Conservation (phyloP, 2,113 vertebrate genomes). For the Dryoscopus gambensis region DNA sequence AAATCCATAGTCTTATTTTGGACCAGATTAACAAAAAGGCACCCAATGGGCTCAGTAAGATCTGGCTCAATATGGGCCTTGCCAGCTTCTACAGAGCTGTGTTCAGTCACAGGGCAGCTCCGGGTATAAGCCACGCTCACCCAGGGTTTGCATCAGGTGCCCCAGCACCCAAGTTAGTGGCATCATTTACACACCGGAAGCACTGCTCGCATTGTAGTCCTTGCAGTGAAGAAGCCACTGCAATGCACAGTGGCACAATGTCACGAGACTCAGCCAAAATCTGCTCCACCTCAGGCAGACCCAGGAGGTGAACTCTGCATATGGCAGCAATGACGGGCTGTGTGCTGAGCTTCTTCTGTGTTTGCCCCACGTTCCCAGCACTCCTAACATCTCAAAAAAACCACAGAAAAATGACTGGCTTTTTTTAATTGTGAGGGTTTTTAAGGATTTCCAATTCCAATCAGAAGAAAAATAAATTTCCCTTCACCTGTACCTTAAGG, state of each 20-base stretch:
- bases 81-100: neutral
- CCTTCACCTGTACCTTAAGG: neutral
- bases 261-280: neutral
- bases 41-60: neutral
- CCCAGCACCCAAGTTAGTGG: neutral
- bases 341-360: neutral
- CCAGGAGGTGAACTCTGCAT: neutral
- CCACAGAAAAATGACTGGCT: accelerated
- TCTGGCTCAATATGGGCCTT: neutral
- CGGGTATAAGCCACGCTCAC: neutral
- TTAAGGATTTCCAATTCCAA: neutral
- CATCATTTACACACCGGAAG: accelerated
- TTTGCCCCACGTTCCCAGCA: neutral
- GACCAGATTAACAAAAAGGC: neutral
- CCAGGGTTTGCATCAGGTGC: neutral
- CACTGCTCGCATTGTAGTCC: neutral
- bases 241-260: neutral
- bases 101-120: neutral
- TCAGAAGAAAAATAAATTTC: neutral
- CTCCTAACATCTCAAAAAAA: neutral
- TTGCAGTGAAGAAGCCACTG: neutral
- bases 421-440: neutral
- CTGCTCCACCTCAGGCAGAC: neutral
- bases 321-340: neutral
- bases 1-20: neutral